Base-by-base conservation (phyloP, 2,888 invertebrate species). In the Osmoderma eremita region DNA sequence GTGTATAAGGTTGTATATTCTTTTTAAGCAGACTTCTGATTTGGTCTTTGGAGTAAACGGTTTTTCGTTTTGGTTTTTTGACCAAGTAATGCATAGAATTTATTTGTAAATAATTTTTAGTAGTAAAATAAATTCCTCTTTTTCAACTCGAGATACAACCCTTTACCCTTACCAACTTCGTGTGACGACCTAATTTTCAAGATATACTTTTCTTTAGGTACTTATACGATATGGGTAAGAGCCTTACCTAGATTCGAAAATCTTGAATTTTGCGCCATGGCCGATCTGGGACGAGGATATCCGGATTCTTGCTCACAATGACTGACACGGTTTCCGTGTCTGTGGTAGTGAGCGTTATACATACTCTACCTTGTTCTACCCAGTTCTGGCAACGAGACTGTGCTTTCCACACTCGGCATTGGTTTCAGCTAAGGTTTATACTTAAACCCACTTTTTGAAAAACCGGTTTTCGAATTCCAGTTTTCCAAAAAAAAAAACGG, bases 361-460 rank as follows among this genome's bases (percentile, higher is more conserved):
- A 88, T 88, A 51, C 86, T 89, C 81, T 92, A 92, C 61, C 93
- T 86, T 51, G 93, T 88, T 54, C 93, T 88, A 17, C 92, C 91
- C 91, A 93, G 93, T 85, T 95, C 95, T 13, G 95, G 95, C 66
- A 94, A 95, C 54, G 95, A 95, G 61, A 92, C 94, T 1, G 94
- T 94, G 78, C 93, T 93, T 80, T 94, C 94, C 67, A 91, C 90
- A 74, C 93, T 93, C 20, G 95, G 93, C 90, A 97, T 93, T 56
- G 96, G 95, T 79, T 96, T 95, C 75, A 97, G 86, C n/a, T n/a
- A n/a, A n/a, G n/a, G n/a, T n/a, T n/a, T n/a, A n/a, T n/a, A n/a
- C n/a, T n/a, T n/a, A n/a, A n/a, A n/a, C 94, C 97, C 95, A 72
- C 94, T 88, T 82, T 97, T 96, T 75, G 97, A 85, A 6, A 95